These are phyloP conservation scores for Dipodomys spectabilis DNA, from an alignment of 2,113 vertebrate genomes.

Conservation along the genomic window DNA sequence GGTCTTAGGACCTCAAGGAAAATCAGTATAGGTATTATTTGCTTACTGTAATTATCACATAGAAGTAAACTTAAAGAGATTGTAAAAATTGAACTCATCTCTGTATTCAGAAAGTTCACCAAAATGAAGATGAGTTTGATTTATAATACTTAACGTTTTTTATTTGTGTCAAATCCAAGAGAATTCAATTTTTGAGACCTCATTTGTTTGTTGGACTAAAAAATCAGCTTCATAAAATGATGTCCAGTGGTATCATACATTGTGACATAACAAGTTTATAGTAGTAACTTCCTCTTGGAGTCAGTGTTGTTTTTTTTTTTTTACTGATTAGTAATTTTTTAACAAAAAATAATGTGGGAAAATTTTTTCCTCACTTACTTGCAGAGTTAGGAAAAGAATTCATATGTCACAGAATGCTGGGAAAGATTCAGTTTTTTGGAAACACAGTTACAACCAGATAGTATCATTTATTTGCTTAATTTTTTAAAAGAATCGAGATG, in stretches of 20 bases:
- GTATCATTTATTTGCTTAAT: conserved; percentile 22
- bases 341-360: conserved; percentile 37
- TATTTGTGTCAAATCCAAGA: neutral
- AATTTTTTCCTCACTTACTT: conserved; percentile 31
- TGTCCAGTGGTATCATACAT: neutral
- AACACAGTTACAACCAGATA: conserved; percentile 8
- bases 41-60: conserved; percentile 21
- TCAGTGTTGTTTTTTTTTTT: conserved; percentile 56
- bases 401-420: neutral
- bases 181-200: conserved; percentile 35
- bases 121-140: conserved; percentile 28
- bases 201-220: conserved; percentile 19
- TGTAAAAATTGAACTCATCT: neutral
- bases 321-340: conserved; percentile 38
- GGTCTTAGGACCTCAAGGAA: neutral
- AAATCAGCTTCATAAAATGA: conserved; percentile 30
- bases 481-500: conserved; percentile 15
- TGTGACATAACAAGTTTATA: neutral
- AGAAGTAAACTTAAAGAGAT: neutral
- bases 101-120: conserved; percentile 26
- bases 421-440: conserved; percentile 38
- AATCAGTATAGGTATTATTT: neutral
- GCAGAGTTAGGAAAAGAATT: conserved; percentile 59
- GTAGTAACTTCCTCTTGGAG: conserved; percentile 46
- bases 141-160: conserved; percentile 26